These are phyloP conservation scores for Sus cebifrons DNA, from an alignment of 2,797 vertebrate genomes.

Conservation along the genomic window DNA sequence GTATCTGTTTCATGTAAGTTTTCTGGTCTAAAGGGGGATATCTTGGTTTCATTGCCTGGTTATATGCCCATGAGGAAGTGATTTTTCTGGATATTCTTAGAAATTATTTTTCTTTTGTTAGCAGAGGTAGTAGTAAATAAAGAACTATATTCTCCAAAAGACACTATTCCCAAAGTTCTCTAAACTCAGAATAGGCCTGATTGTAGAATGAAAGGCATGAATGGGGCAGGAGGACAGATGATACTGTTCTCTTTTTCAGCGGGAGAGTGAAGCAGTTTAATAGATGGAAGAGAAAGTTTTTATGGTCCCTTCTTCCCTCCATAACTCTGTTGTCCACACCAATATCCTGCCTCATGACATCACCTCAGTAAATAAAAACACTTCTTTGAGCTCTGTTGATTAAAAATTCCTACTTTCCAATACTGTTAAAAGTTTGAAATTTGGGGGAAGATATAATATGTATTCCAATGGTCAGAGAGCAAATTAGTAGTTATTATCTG, in stretches of 20 bases:
- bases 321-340: neutral
- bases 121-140: neutral
- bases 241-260: neutral
- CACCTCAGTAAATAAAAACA: slow-evolving; percentile 28
- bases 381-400: neutral
- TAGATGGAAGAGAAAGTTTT: neutral
- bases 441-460: neutral
- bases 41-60: slow-evolving; percentile 31
- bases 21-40: neutral
- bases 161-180: neutral
- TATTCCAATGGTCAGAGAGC: neutral
- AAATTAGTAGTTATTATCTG: slow-evolving; percentile 25
- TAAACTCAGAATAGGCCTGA: neutral
- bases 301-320: neutral
- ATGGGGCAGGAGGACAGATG: neutral
- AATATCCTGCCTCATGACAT: neutral
- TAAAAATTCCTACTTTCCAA: slow-evolving; percentile 43
- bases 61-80: neutral
- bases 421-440: slow-evolving; percentile 4
- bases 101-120: slow-evolving; percentile 2
- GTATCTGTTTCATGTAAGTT: slow-evolving; percentile 24
- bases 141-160: slow-evolving; percentile 4
- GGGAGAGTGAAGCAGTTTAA: neutral
- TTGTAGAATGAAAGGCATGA: neutral
- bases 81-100: slow-evolving; percentile 37